A percentile compares a stretch with the other conserved stretches of the same genome.
phyloP scores from a whole-genome alignment of 1,140 invertebrate genomes.

The Rhagoletis zephyria region DNA sequence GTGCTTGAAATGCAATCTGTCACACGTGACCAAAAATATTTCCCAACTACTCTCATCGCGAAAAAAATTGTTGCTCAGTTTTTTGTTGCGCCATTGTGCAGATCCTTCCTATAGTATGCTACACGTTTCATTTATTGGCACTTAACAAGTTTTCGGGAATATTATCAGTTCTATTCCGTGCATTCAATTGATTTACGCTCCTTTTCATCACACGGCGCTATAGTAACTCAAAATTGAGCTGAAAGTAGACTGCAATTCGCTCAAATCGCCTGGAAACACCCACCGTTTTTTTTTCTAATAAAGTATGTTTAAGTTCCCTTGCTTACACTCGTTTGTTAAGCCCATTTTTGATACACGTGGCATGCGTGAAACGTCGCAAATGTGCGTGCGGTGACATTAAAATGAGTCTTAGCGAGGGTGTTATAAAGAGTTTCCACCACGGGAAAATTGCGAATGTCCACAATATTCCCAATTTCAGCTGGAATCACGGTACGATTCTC shows the following conservation, averaged over 20 bases:
- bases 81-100: background rate
- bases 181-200: slow-evolving; percentile 16
- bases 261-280: background rate
- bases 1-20: too few relatives aligned
- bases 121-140: slow-evolving; percentile 1
- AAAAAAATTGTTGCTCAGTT: background rate
- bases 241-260: background rate
- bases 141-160: background rate
- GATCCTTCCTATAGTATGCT: background rate
- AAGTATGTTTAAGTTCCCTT: background rate
- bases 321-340: background rate
- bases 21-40: too few relatives aligned
- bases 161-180: background rate
- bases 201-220: background rate
- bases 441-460: too few relatives aligned
- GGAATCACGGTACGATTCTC: too few relatives aligned
- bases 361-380: slow-evolving; percentile 12
- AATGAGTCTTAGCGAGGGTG: slow-evolving; percentile 7
- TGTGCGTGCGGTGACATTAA: background rate
- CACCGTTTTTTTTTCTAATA: background rate
- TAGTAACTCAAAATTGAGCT: background rate
- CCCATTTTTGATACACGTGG: slow-evolving; percentile 20
- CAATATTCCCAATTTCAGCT: too few relatives aligned
- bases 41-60: background rate
- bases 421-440: background rate